Conservation (phyloP, 2,797 vertebrate genomes). For the Aeoliscus strigatus region DNA sequence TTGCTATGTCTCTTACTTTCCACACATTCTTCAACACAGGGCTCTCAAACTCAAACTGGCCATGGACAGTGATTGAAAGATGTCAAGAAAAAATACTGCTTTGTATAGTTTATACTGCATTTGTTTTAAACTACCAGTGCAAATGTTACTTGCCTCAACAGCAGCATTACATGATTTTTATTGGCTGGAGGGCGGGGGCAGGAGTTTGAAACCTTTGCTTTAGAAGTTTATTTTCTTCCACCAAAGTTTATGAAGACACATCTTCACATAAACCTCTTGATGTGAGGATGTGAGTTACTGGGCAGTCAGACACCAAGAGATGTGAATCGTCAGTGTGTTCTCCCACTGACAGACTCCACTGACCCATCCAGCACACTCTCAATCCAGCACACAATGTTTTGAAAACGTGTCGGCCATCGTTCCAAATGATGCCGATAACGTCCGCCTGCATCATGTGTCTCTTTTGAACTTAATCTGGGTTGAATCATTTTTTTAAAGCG, state of each 20-base stretch:
- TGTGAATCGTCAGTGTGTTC: constrained; percentile 41
- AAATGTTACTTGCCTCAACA: no score
- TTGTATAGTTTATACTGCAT: no score
- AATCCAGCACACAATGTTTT: constrained; percentile 48
- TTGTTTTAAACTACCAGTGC: no score
- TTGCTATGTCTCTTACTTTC: constrained; percentile 2
- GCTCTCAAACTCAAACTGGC: no score
- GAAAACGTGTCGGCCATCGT: constrained; percentile 52
- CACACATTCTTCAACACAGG: not conserved
- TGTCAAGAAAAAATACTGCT: no score
- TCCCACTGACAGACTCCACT: constrained; percentile 47
- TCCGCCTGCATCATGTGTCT: constrained; percentile 43
- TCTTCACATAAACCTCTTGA: constrained; percentile 10
- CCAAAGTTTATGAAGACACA: not conserved
- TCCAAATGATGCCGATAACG: constrained; percentile 54
- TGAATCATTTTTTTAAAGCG: constrained; percentile 43
- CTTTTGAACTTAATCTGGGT: constrained; percentile 36
- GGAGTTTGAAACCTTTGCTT: no score
- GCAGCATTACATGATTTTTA: no score
- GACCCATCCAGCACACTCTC: constrained; percentile 49
- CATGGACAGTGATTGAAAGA: no score
- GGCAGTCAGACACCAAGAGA: constrained; percentile 12
- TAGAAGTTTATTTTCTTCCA: no score
- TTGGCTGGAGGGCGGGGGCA: no score
- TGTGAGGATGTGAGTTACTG: constrained; percentile 11